These are phyloP conservation scores for Drosophila nebulosa DNA, from an alignment of 1,140 invertebrate species.

Conservation along the genomic window DNA sequence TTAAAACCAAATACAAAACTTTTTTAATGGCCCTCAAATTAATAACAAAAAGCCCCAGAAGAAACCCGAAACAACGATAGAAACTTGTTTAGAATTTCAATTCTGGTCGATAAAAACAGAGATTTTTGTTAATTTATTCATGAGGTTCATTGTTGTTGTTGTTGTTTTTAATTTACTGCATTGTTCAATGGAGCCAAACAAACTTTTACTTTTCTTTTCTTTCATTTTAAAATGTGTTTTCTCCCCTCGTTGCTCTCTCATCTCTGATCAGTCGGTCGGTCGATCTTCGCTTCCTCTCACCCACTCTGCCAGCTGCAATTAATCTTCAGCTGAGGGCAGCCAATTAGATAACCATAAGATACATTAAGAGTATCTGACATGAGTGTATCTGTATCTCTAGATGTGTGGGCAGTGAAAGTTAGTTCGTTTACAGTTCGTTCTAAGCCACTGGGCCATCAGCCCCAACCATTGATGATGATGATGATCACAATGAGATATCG, in stretches of 20 bases:
- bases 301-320: slow-evolving; percentile 45
- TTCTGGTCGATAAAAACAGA: slow-evolving; percentile 1
- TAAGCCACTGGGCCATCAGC: slow-evolving; percentile 48
- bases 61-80: slow-evolving; percentile 4
- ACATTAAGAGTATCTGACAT: no score
- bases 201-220: slow-evolving; percentile 71
- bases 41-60: slow-evolving; percentile 25
- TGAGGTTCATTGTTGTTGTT: slow-evolving; percentile 23
- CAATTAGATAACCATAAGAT: slow-evolving; percentile 63
- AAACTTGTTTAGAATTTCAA: slow-evolving; percentile 66
- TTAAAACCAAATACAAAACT: slow-evolving; percentile 13
- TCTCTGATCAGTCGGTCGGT: no score
- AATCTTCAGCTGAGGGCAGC: slow-evolving; percentile 47
- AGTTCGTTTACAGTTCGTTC: slow-evolving; percentile 37
- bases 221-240: slow-evolving; percentile 28
- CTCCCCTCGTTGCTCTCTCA: neutral
- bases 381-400: neutral
- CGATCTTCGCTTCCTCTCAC: neutral
- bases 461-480: neutral
- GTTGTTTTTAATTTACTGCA: slow-evolving; percentile 39
- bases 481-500: slow-evolving; percentile 15
- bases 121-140: slow-evolving; percentile 60
- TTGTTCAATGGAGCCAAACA: slow-evolving; percentile 56
- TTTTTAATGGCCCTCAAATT: slow-evolving; percentile 49
- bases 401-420: slow-evolving; percentile 64